phyloP scores from a whole-genome alignment of 2,888 invertebrate species.

The Euclidia mi region DNA sequence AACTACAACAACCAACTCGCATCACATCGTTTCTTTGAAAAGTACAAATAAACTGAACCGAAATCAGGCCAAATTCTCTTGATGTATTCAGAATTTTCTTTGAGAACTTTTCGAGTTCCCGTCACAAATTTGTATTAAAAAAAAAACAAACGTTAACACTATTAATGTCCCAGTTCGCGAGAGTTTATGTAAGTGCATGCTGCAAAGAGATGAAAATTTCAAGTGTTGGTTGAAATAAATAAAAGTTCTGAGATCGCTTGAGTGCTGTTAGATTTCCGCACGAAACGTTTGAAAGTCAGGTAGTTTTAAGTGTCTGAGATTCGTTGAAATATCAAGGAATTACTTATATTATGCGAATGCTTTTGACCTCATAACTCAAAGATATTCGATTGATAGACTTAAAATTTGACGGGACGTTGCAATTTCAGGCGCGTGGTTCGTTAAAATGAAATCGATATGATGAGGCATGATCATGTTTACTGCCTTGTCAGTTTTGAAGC shows the following conservation, averaged over 20 bases:
- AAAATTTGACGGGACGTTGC: too few relatives aligned
- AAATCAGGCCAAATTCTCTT: not conserved
- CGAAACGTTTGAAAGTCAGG: too few relatives aligned
- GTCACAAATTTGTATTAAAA: constrained; percentile 5
- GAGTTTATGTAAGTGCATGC: not conserved
- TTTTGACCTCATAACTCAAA: too few relatives aligned
- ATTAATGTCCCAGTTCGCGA: constrained; percentile 7
- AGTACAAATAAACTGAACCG: not conserved
- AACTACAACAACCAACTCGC: not conserved
- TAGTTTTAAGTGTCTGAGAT: too few relatives aligned
- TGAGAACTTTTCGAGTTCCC: constrained; percentile 1
- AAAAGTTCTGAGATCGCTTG: constrained; percentile 30
- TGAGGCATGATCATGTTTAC: too few relatives aligned
- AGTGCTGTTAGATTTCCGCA: too few relatives aligned
- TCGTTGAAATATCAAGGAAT: too few relatives aligned
- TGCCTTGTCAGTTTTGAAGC: too few relatives aligned
- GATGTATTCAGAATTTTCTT: constrained; percentile 1
- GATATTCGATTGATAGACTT: too few relatives aligned
- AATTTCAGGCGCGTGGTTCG: too few relatives aligned
- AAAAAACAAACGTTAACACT: constrained; percentile 7
- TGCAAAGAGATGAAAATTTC: constrained; percentile 16
- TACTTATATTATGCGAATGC: too few relatives aligned
- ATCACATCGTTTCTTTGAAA: not conserved
- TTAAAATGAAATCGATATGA: too few relatives aligned
- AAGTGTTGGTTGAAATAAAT: constrained; percentile 34